Conservation (phyloP, 2,113 vertebrate species). For the Petaurus breviceps region DNA sequence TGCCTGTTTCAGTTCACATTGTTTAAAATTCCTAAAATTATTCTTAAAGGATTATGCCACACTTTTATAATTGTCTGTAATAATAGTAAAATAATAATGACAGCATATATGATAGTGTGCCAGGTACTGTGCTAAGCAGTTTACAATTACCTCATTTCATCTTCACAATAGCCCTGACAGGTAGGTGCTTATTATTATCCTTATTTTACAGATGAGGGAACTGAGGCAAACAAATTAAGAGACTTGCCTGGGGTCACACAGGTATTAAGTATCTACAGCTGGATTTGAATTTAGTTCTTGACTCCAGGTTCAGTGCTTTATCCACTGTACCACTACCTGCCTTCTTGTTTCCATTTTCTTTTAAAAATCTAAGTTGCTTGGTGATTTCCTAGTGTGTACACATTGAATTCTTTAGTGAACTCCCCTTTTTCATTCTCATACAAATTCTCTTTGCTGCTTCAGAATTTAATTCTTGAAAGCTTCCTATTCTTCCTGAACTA, state of each 20-base stretch:
- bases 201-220: not conserved
- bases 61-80: not conserved
- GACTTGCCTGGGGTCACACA: not conserved
- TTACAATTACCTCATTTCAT: not conserved
- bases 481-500: not conserved
- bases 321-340: not conserved
- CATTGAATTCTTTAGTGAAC: not conserved
- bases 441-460: not conserved
- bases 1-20: not conserved
- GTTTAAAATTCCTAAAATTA: not conserved
- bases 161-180: not conserved
- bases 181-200: not conserved
- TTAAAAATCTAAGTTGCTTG: not conserved
- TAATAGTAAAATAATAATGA: not conserved
- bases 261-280: not conserved
- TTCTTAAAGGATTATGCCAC: conserved; percentile 17
- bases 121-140: not conserved
- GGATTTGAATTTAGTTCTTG: not conserved
- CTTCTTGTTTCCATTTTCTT: not conserved
- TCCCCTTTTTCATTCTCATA: not conserved
- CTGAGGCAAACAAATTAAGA: not conserved
- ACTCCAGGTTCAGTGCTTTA: not conserved
- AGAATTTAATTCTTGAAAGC: not conserved
- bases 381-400: not conserved
- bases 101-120: not conserved